Conservation (phyloP, 2,113 vertebrate species). For the Cygnus buccinator region DNA sequence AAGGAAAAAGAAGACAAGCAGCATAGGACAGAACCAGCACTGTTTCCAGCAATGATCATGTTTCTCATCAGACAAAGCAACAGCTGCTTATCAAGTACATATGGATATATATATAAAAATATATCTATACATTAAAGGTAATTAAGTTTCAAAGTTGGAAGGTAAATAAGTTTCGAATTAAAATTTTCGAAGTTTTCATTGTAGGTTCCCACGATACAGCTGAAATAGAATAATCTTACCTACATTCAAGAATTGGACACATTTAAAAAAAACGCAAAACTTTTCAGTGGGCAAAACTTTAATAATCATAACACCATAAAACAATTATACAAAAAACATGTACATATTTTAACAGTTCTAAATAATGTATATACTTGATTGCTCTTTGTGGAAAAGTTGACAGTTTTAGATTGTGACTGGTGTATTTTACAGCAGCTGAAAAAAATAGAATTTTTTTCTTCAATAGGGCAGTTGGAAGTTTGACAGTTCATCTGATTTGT, state of each 20-base stretch:
- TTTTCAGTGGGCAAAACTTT: slow-evolving; percentile 61
- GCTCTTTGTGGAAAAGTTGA: slow-evolving; percentile 52
- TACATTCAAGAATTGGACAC: neutral
- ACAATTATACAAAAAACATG: slow-evolving; percentile 72
- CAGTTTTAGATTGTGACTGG: slow-evolving; percentile 4
- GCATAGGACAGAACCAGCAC: neutral
- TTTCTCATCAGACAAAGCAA: neutral
- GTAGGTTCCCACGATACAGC: neutral
- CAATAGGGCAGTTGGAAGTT: slow-evolving; percentile 15
- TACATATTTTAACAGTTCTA: slow-evolving; percentile 70
- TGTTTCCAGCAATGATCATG: neutral
- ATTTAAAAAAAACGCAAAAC: neutral
- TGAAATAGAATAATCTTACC: neutral
- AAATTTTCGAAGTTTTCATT: neutral
- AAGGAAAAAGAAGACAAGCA: neutral
- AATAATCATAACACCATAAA: slow-evolving; percentile 68
- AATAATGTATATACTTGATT: slow-evolving; percentile 66
- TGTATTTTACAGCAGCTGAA: neutral
- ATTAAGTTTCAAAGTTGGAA: neutral
- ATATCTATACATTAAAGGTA: neutral
- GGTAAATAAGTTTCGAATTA: too few species aligned
- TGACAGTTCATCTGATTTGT: neutral
- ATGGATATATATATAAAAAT: neutral
- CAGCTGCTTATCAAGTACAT: neutral
- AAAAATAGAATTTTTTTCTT: neutral